These are phyloP conservation scores for Scolanthus callimorphus DNA, from an alignment of 92 coral and sea anemone genomes.

Conservation along the genomic window DNA sequence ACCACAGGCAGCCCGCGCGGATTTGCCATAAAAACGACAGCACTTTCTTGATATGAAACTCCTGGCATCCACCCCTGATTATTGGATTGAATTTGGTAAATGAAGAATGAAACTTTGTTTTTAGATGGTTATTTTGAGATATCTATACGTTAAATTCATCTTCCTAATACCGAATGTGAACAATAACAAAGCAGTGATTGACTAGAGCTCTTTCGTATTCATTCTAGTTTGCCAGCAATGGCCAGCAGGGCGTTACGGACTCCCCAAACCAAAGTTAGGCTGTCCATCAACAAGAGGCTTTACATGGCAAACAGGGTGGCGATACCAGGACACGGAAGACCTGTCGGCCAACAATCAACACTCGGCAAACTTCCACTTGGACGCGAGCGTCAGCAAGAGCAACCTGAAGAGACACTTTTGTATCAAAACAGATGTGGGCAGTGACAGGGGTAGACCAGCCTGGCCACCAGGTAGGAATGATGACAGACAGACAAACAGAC, in stretches of 20 bases:
- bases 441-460: constrained; percentile 4
- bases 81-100: too few species aligned
- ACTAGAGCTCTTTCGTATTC: too few species aligned
- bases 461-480: constrained; percentile 58
- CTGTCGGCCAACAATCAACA: constrained; percentile 17
- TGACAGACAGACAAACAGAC: too few species aligned
- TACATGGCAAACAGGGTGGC: constrained; percentile 53
- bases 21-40: too few species aligned
- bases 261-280: constrained; percentile 37
- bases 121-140: too few species aligned
- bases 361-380: constrained; percentile 33
- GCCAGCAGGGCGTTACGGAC: constrained; percentile 47
- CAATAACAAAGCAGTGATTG: too few species aligned
- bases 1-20: too few species aligned
- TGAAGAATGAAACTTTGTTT: too few species aligned
- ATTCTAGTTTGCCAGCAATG: constrained; percentile 12
- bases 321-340: constrained; percentile 49
- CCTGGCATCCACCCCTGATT: too few species aligned
- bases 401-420: constrained; percentile 31
- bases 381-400: constrained; percentile 22
- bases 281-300: constrained; percentile 35
- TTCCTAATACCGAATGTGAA: too few species aligned
- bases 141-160: too few species aligned
- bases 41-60: too few species aligned
- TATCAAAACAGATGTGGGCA: constrained; percentile 23